phyloP scores from a whole-genome alignment of 2,113 vertebrate species.

The Prietella phreatophila region DNA sequence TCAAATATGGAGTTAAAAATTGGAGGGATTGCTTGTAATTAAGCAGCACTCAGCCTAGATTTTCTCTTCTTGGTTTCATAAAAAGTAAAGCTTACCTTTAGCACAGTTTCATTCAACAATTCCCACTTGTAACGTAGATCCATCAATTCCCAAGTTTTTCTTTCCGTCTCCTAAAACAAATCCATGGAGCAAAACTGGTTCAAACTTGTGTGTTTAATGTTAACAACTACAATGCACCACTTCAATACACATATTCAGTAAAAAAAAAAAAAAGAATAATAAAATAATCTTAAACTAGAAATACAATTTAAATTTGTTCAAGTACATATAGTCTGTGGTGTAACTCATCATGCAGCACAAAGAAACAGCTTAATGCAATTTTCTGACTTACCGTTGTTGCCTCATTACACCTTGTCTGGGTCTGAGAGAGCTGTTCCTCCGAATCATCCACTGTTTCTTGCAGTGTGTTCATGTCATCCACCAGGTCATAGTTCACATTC shows the following conservation, averaged over 20 bases:
- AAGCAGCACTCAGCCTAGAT: neutral
- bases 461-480: neutral
- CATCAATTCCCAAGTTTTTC: neutral
- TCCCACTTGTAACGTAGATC: neutral
- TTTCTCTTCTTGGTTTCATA: neutral
- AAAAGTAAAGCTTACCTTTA: neutral
- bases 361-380: neutral
- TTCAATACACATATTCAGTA: no score
- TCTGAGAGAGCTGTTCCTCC: neutral
- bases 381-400: neutral
- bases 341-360: neutral
- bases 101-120: neutral
- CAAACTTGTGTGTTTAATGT: neutral
- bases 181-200: neutral
- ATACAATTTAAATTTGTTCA: neutral
- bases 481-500: neutral
- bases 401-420: neutral
- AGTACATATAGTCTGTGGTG: neutral
- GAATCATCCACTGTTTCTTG: neutral
- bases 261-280: neutral
- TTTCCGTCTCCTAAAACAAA: neutral
- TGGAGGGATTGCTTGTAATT: no score
- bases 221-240: neutral
- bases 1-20: no score
- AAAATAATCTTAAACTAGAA: neutral